phyloP scores from a whole-genome alignment of 1,140 invertebrate species.

The Prorops nasuta region DNA sequence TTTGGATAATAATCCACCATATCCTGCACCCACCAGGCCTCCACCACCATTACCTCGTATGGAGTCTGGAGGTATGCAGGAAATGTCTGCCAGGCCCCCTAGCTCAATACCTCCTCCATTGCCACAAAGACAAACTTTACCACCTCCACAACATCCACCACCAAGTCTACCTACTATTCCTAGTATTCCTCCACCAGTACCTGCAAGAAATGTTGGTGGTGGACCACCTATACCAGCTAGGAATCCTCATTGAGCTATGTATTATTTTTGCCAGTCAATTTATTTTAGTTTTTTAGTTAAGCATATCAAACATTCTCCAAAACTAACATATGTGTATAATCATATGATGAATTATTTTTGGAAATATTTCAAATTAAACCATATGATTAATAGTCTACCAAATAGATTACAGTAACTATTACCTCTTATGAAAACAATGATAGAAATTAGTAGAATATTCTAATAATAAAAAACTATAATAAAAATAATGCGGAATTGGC shows the following conservation, averaged over 20 bases:
- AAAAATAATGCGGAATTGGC: too few relatives aligned
- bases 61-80: conserved; percentile 33
- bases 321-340: too few relatives aligned
- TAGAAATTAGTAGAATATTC: too few relatives aligned
- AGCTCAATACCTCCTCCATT: conserved; percentile 64
- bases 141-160: conserved; percentile 61
- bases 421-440: too few relatives aligned
- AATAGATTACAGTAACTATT: too few relatives aligned
- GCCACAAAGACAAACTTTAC: conserved; percentile 62
- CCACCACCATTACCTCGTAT: conserved; percentile 46
- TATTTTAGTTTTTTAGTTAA: too few relatives aligned
- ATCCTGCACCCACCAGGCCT: conserved; percentile 46
- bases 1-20: conserved; percentile 49
- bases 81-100: conserved; percentile 42
- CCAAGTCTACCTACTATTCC: conserved; percentile 53
- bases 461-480: too few relatives aligned
- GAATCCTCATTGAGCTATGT: conserved; percentile 47
- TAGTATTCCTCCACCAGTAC: conserved; percentile 63
- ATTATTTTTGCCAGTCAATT: too few relatives aligned
- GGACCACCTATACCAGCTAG: conserved; percentile 73
- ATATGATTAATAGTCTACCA: too few relatives aligned
- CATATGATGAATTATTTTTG: too few relatives aligned
- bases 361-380: too few relatives aligned
- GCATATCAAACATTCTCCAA: too few relatives aligned
- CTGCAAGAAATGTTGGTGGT: conserved; percentile 62